Base-by-base conservation (phyloP, 2,797 vertebrate species). In the Antrozous pallidus region DNA sequence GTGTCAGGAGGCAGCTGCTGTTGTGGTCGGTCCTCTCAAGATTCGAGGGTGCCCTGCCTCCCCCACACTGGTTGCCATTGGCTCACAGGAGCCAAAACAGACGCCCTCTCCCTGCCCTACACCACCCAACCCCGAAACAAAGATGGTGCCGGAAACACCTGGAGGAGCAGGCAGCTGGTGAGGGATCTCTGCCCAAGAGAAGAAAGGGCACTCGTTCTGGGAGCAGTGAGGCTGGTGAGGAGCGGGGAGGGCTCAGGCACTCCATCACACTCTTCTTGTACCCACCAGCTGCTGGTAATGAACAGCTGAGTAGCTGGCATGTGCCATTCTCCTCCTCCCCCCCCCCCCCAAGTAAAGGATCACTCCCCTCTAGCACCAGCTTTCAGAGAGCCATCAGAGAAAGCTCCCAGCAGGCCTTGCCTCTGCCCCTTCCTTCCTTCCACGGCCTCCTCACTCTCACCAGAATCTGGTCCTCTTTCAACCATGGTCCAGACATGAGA, bases 71-170 rank as follows among this genome's bases (percentile, higher is more conserved):
- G 33, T 84, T 85, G 93, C 93, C 95, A 97, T 96, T 97, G 98
- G 98, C 93, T 96, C 56, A 61, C 4, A 74, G 92, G 0, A 94
- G 91, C 97, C 24, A 2, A 90, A 93, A 75, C 17, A 91, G 81
- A 51, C 49, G 45, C 51, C 65, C 54, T 58, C 36, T 58, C 17
- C 2, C 79, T 0, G 0, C 65, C 77, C 22, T 58, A 77, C 58
- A 26, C 36, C 26, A 3, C 94, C 94, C 4, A 18, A 11, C 94
- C 94, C 58, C 85, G 81, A 94, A 92, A 93, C 38, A 96, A 92
- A 96, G 91, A 85, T 61, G 77, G 65, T 0, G 81, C 97, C 97
- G 98, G 98, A 98, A 98, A 96, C 98, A 98, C 97, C 98, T 98
- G 98, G 97, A 88, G 28, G 56, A 51, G 45, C 84, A 1, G 4